Base-by-base conservation (phyloP, 2,888 invertebrate species). In the Chironomus tentans region DNA sequence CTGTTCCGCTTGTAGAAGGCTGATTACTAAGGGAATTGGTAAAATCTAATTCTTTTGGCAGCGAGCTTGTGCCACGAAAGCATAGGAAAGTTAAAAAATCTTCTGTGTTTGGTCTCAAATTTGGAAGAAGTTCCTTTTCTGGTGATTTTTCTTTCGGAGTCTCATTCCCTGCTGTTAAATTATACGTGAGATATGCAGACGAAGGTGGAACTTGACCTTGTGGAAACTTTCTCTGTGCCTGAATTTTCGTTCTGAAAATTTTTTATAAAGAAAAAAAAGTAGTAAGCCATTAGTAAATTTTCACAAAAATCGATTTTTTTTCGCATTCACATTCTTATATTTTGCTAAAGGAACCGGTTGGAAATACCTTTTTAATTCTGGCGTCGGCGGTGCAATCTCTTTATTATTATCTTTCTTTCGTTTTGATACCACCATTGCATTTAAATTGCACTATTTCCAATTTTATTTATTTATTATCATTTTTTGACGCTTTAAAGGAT, bases 161-260 rank as follows among this genome's bases (percentile, higher is more conserved):
- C 48, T 77, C 10, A 48, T 80, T 80, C 38, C 80, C 80, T 22
- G 82, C 78, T 22, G 80, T 78, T 24, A 81, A 79, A 46, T 80
- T 80, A 24, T 82, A 79, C 73, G 80, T 80, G 48, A 81, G 82
- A 7, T 78, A 76, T 46, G 82, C 80, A 18, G 82, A 79, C 76
- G 83, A 83, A 47, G 88, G 88, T 18, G 89, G 89, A 79, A 92
- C 92, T 84, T 93, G 92, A n/a, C 93, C 93, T 84, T 93, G 93
- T 48, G 94, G 94, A 86, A 94, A 94, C 84, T 94, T 94, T 78
- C 94, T 86, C 84, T 94, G 94, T 65, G 93, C 94, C 82, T 93
- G 92, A 77, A 93, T 91, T 85, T 92, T 92, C 68, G 90, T 89
- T 82, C 92, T 92, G 84, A 82, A 77, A 78, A 70, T 62, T 13